Conservation (phyloP, 2,113 vertebrate genomes). For the Alligator sinensis region DNA sequence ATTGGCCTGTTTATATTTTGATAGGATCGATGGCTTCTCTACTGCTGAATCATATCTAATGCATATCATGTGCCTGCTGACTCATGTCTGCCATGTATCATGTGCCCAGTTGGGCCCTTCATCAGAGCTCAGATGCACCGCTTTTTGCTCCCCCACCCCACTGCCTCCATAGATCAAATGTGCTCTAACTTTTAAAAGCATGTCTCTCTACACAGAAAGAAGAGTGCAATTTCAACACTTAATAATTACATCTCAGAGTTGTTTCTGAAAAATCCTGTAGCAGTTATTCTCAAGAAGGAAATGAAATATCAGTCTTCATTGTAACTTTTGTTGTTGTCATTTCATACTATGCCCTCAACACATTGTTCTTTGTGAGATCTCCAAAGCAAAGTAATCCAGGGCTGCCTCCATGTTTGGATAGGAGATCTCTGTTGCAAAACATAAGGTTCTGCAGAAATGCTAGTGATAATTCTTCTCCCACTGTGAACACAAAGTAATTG, state of each 20-base stretch:
- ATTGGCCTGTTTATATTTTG: background rate
- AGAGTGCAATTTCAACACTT: background rate
- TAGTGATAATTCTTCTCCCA: too few species aligned
- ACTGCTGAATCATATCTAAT: fast-evolving
- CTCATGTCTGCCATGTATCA: too few species aligned
- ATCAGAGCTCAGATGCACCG: background rate
- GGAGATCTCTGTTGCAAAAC: background rate
- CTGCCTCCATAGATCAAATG: background rate
- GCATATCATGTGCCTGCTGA: background rate
- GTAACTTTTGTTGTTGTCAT: background rate
- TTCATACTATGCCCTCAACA: fast-evolving
- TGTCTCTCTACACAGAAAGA: background rate
- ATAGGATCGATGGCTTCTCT: fast-evolving
- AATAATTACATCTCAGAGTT: background rate
- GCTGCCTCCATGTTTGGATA: fast-evolving
- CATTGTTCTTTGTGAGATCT: background rate
- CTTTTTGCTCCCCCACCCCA: background rate
- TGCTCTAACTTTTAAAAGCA: background rate
- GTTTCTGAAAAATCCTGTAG: background rate
- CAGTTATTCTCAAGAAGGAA: background rate
- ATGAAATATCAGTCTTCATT: background rate
- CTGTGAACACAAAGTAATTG: too few species aligned
- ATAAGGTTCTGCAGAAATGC: fast-evolving
- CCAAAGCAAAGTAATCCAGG: fast-evolving
- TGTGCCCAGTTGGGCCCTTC: background rate